Evolutionary conservation across 1,140 invertebrate species (phyloP).

Genomic region (Leptinotarsa texana): DNA sequence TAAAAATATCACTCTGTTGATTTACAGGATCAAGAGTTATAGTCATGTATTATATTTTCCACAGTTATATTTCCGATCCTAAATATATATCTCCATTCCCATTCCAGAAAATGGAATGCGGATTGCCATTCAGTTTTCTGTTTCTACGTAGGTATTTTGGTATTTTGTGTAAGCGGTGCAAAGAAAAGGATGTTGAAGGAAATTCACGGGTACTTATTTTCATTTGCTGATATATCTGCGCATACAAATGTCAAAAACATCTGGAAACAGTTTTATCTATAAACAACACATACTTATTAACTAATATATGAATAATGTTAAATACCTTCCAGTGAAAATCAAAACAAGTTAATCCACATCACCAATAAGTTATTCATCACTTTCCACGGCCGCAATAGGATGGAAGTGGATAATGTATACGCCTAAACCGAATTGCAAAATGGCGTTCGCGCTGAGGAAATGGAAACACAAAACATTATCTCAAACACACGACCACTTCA

Average conservation of each 20-base stretch:
- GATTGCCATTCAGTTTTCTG: too few species aligned
- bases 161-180: too few species aligned
- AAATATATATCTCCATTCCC: too few species aligned
- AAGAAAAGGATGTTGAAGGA: too few species aligned
- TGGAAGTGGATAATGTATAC: slow-evolving; percentile 34
- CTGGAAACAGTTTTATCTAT: slow-evolving; percentile 6
- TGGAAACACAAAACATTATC: slow-evolving; percentile 22
- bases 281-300: neutral
- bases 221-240: slow-evolving; percentile 5
- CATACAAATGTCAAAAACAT: slow-evolving; percentile 23
- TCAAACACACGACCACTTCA: neutral
- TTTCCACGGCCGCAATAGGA: neutral
- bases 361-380: slow-evolving; percentile 7
- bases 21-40: too few species aligned
- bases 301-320: neutral
- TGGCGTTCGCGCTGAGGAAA: slow-evolving; percentile 33
- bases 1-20: too few species aligned
- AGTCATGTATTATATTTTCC: too few species aligned
- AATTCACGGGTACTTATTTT: too few species aligned
- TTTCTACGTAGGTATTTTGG: too few species aligned
- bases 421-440: slow-evolving; percentile 41
- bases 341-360: slow-evolving; percentile 12
- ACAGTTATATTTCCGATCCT: too few species aligned
- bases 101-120: too few species aligned
- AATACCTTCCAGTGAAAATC: slow-evolving; percentile 17